Evolutionary conservation across 2,113 vertebrate genomes (phyloP), one percentile per base, ranked within the genome.

Genomic region (Vulpes vulpes): DNA sequence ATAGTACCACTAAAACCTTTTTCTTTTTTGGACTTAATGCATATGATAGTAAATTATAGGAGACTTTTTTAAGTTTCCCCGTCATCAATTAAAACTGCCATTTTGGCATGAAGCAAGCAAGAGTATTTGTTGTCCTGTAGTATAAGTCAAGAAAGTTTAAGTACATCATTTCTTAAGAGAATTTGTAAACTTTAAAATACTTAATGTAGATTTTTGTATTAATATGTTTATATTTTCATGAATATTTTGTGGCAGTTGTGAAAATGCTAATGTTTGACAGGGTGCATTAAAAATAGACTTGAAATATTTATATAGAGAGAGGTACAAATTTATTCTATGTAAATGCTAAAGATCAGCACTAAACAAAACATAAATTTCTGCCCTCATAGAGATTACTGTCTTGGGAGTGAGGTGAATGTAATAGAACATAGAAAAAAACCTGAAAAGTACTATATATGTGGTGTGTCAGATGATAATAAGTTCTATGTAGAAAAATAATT

Each of bases 171-270:
- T 94, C 49, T 78, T 83, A 74, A 91, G 30, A 92, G 30, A 93
- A 67, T 83, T 93, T 94, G 16, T 87, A 71, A 55, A 53, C 95
- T 88, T 82, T 91, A 60, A 87, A 35, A 60, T 91, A 43, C 3
- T 73, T 22, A 71, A 10, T 19, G 19, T 1, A 97, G 53, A 30
- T 78, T 90, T 94, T 95, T 67, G 27, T 91, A 35, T 79, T 38
- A 32, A 9, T 84, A 59, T 88, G 38, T 91, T 95, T 83, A 79
- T 94, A 82, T 90, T 81, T 95, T 87, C 55, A 65, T 94, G 49
- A 82, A n/a, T 89, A 9, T 51, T 91, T 88, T 89, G 62, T 86
- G n/a, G 6, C 8, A 53, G 10, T 93, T 93, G 8, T 90, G 16
- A 90, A 89, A 95, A 96, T 93, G 16, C 67, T 84, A 49, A 60